Evolutionary conservation across 35 echinoderm and acorn worm genomes (phyloP), one percentile per base, ranked within the genome.

Genomic region (Apostichopus parvimensis): DNA sequence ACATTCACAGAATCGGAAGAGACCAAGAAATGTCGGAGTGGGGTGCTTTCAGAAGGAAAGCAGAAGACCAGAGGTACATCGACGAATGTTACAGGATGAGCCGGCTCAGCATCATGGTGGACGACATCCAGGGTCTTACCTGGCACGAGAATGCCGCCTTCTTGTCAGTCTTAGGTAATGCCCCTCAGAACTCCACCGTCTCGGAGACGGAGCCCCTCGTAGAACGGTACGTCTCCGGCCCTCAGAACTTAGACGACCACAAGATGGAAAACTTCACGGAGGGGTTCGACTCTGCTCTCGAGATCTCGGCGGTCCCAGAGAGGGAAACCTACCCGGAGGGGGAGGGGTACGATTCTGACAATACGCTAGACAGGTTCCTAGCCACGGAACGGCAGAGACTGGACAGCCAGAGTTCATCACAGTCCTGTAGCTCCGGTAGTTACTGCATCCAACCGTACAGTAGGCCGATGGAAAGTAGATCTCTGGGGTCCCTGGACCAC

Each of bases 401-500:
- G 53, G 87, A 15, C 52, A 82, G 53, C 15, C 87, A 55, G 91
- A 95, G n/a, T 65, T 76, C 18, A 55, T 87, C 25, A 83, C 92
- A 34, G 75, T 66, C 57, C 5, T 87, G 57, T 10, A 87, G 85
- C 58, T 87, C 85, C 22, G 57, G 85, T 15, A 87, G 85, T 6
- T 87, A 66, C 85, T 25, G 85, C 66, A 64, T 87, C 7, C 85
- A 62, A 59, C 79, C 34, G 22, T 8, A 66, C n/a, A 59, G 24
- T 62, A 68, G 57, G 58, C 26, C 56, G 17, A 52, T 34, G 58
- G 85, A 87, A 28, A 71, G 64, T 28, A 18, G 76, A 9, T 96
- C 95, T 6, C 73, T 93, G 80, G 83, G 77, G 28, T 96, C 95
- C 25, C 28, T 94, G 77, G 92, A 96, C 18, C 55, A 93, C 9